A percentile compares a stretch with the other conserved stretches of the same genome.
phyloP scores from a whole-genome alignment of 2,888 invertebrate genomes.

The Sinohyriopsis cumingii region DNA sequence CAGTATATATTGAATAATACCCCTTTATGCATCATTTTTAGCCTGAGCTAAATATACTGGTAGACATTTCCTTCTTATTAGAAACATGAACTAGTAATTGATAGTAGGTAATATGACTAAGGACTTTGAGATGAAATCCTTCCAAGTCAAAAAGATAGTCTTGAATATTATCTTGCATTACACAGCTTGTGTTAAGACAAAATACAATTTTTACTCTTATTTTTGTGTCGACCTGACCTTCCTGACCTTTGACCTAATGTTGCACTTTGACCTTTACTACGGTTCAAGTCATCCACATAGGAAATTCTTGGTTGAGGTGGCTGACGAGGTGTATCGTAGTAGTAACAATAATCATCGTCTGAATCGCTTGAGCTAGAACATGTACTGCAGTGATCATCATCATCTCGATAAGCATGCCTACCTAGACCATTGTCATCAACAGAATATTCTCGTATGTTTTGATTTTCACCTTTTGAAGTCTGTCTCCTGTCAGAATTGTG shows the following conservation, averaged over 20 bases:
- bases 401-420: conserved; percentile 41
- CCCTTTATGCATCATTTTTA: no score
- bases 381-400: conserved; percentile 86
- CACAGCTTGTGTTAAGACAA: conserved; percentile 37
- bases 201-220: conserved; percentile 60
- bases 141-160: no score
- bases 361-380: conserved; percentile 82
- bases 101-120: no score
- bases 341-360: conserved; percentile 88
- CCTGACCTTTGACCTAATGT: conserved; percentile 36
- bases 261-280: conserved; percentile 36
- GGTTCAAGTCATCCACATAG: conserved; percentile 87
- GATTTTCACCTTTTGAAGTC: conserved; percentile 24
- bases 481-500: conserved; percentile 24
- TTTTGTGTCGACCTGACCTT: conserved; percentile 27
- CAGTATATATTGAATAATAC: no score
- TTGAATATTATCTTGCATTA: no score
- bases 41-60: no score
- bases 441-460: conserved; percentile 4
- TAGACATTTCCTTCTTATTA: no score
- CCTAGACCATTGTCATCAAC: conserved; percentile 1
- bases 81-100: no score
- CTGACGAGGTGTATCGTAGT: conserved; percentile 83
- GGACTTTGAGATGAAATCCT: no score
- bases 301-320: conserved; percentile 85